Base-by-base conservation (phyloP, 2,888 invertebrate species). In the Melolontha melolontha region DNA sequence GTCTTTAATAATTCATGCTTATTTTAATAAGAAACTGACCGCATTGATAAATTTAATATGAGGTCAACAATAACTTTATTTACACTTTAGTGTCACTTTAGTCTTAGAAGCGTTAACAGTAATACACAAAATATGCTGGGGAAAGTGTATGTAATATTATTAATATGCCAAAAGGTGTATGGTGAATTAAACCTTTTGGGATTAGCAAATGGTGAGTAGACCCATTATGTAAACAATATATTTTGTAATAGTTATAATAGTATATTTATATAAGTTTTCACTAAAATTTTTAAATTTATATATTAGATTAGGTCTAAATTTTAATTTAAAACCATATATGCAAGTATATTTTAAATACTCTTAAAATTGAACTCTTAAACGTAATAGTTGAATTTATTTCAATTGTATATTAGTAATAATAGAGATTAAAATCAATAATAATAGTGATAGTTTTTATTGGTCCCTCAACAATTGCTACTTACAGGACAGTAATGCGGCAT, bases 121-220 rank as follows among this genome's bases (percentile, higher is more conserved):
- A 17, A 17, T 16, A 22, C 11, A 39, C 40, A 40, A 54, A 62
- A 47, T 29, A 59, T 62, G 59, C 47, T 47, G 47, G 16, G 34
- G 47, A 62, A 29, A 7, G 47, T 39, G 11, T 34, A 34, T 16
- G 6, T 34, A 34, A 6, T 47, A 62, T 16, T 62, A 16, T 49
- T 29, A 0, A 16, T 34, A 16, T 34, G 29, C 34, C 34, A 11
- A n/a, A 14, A 29, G 16, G 39, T 62, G 14, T 16, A 34, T 34
- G 59, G 47, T 11, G 16, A 62, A 62, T 11, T 62, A 34, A 34
- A 62, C 44, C 16, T 62, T 5, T n/a, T 62, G 8, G 59, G 59
- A 62, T 47, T 62, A 62, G 59, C 34, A 5, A 47, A 29, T 14
- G 29, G 59, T 62, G 16, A 62, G 59, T 16, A 47, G 10, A 29